Evolutionary conservation across 2,797 vertebrate genomes (phyloP).

Genomic region (Spondyliosoma cantharus): DNA sequence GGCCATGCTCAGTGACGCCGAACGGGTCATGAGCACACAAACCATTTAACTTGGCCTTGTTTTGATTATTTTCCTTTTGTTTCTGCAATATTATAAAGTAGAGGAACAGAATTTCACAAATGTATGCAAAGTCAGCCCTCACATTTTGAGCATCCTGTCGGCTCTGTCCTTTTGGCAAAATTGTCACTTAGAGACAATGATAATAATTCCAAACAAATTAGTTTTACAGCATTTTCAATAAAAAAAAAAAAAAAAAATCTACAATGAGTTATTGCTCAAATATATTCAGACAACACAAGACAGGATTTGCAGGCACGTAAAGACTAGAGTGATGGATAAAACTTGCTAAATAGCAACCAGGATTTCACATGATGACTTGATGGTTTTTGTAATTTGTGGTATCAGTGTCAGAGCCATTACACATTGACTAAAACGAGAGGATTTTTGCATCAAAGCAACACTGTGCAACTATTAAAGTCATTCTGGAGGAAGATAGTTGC

Average conservation of each 20-base stretch:
- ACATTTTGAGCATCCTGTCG: neutral
- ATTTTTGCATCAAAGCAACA: neutral
- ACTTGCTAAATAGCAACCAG: neutral
- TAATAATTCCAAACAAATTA: neutral
- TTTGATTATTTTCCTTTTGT: neutral
- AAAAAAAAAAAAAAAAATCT: neutral
- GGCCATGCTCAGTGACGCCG: neutral
- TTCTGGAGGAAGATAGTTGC: too few relatives aligned
- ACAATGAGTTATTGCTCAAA: neutral
- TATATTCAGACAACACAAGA: neutral
- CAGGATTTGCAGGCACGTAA: neutral
- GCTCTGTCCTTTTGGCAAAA: slow-evolving; percentile 15
- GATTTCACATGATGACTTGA: neutral
- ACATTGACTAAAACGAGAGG: neutral
- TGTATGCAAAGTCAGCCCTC: slow-evolving; percentile 5
- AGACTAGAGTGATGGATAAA: neutral
- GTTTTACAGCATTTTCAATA: neutral
- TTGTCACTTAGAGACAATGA: neutral
- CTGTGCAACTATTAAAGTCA: too few relatives aligned
- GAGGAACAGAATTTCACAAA: neutral
- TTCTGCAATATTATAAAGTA: slow-evolving; percentile 1
- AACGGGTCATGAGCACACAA: slow-evolving; percentile 23
- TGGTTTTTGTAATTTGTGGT: neutral
- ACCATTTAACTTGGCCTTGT: slow-evolving; percentile 18
- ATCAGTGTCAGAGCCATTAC: neutral